Percentiles rank a stretch among this genome's conserved stretches.
Evolutionary conservation across 1,140 invertebrate species (phyloP).

Genomic region (Hirudo medicinalis): DNA sequence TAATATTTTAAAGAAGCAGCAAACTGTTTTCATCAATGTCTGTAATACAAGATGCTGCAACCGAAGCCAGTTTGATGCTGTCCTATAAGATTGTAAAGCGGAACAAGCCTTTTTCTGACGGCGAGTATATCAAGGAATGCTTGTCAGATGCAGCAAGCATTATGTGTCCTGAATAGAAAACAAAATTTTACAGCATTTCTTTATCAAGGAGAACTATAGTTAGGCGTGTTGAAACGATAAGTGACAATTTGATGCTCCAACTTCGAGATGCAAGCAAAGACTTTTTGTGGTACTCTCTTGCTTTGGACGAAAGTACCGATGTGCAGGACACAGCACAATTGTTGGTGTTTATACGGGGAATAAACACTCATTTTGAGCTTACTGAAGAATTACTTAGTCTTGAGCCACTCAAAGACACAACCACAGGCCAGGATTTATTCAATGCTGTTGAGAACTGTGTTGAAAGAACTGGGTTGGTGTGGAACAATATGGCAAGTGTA

Average conservation of each 20-base stretch:
- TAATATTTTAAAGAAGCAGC: too few species aligned
- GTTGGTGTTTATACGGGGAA: slow-evolving; percentile 20
- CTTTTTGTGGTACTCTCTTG: slow-evolving; percentile 19
- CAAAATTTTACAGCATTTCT: not conserved
- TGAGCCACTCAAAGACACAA: slow-evolving; percentile 12
- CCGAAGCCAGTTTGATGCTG: slow-evolving; percentile 2
- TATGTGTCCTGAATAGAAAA: not conserved
- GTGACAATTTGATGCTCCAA: not conserved
- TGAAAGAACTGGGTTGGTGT: slow-evolving; percentile 4
- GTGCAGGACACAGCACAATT: slow-evolving; percentile 17
- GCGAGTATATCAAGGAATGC: not conserved
- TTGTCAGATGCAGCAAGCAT: not conserved
- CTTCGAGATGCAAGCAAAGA: not conserved
- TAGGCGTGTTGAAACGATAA: not conserved
- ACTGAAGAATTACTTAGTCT: slow-evolving; percentile 13
- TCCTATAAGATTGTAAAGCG: slow-evolving; percentile 1
- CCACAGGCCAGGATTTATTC: slow-evolving; percentile 18
- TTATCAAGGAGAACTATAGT: slow-evolving; percentile 3
- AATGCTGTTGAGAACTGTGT: slow-evolving; percentile 8
- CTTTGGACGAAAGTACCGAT: slow-evolving; percentile 21
- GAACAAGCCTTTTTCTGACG: slow-evolving; percentile 3
- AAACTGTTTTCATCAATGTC: too few species aligned
- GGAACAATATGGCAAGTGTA: slow-evolving; percentile 13
- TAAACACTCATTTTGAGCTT: slow-evolving; percentile 17
- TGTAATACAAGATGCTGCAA: slow-evolving; percentile 1